Evolutionary conservation across 2,113 vertebrate genomes (phyloP).

Genomic region (Phylloscopus whistleri): DNA sequence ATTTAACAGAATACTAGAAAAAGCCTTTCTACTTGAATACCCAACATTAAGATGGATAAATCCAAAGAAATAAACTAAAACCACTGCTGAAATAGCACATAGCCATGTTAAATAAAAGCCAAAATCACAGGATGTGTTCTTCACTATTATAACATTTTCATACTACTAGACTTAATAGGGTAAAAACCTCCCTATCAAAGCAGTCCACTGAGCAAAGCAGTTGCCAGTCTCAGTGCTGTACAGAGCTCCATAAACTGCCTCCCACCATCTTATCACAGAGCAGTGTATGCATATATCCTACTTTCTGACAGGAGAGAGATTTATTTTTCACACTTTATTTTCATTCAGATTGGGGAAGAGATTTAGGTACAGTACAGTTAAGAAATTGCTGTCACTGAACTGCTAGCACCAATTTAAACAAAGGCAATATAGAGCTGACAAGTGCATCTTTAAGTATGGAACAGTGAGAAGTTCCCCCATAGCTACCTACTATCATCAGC

Average conservation of each 20-base stretch:
- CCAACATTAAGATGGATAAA: background rate
- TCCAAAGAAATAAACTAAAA: background rate
- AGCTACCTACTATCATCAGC: background rate
- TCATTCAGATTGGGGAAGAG: background rate
- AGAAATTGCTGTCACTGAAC: background rate
- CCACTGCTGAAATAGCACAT: background rate
- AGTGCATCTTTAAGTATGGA: background rate
- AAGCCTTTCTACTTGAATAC: background rate
- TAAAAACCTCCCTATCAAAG: slow-evolving; percentile 29
- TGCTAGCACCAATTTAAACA: background rate
- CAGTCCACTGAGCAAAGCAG: slow-evolving; percentile 20
- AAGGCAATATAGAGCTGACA: background rate
- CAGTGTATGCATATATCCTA: background rate
- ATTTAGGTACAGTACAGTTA: background rate
- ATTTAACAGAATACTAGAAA: background rate
- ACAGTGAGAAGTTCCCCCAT: background rate
- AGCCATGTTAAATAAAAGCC: background rate
- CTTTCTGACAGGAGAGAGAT: background rate
- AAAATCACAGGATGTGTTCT: background rate
- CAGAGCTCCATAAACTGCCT: background rate
- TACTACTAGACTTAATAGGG: slow-evolving; percentile 20
- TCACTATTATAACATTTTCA: slow-evolving; percentile 46
- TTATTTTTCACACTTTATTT: background rate
- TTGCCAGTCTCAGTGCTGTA: background rate
- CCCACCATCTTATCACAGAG: background rate